Percentiles rank a stretch among this genome's conserved stretches.
Evolutionary conservation across 2,888 invertebrate genomes (phyloP).

Genomic region (Azorinus chamasolen): DNA sequence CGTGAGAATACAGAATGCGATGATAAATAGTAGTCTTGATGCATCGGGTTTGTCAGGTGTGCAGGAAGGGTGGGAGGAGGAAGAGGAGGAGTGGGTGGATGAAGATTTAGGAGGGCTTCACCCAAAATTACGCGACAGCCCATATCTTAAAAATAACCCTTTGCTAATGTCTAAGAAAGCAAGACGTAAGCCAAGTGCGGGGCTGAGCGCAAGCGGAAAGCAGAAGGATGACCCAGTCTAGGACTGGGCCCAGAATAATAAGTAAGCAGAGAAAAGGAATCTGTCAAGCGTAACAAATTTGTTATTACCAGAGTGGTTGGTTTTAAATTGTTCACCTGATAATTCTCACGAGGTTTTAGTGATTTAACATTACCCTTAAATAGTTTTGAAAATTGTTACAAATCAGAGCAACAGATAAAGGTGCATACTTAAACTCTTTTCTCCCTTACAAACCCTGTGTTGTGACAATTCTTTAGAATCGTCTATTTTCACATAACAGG

Average conservation of each 20-base stretch:
- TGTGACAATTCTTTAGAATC: too few relatives aligned
- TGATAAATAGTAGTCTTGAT: conserved; percentile 19
- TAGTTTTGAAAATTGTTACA: too few relatives aligned
- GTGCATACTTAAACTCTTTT: too few relatives aligned
- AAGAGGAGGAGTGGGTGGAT: too few relatives aligned
- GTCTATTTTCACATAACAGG: too few relatives aligned
- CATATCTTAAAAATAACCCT: conserved; percentile 50
- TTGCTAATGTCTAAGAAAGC: conserved; percentile 40
- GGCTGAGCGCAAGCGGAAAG: not conserved
- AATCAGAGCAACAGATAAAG: too few relatives aligned
- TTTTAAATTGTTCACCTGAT: too few relatives aligned
- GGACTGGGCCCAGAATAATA: too few relatives aligned
- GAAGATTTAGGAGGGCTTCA: conserved; percentile 12
- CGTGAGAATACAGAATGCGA: conserved; percentile 45
- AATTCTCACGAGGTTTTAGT: too few relatives aligned
- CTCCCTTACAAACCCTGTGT: too few relatives aligned
- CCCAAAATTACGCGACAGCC: conserved; percentile 46
- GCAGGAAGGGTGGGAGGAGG: not conserved
- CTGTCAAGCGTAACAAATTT: conserved; percentile 41
- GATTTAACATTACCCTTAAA: too few relatives aligned
- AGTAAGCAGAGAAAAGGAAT: not conserved
- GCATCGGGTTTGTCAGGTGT: not conserved
- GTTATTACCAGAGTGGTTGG: conserved; percentile 57
- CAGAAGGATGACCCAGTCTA: too few relatives aligned
- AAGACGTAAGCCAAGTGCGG: conserved; percentile 32